A percentile compares a stretch with the other conserved stretches of the same genome.
Evolutionary conservation across 2,113 vertebrate genomes (phyloP).

Genomic region (Tragelaphus scriptus): DNA sequence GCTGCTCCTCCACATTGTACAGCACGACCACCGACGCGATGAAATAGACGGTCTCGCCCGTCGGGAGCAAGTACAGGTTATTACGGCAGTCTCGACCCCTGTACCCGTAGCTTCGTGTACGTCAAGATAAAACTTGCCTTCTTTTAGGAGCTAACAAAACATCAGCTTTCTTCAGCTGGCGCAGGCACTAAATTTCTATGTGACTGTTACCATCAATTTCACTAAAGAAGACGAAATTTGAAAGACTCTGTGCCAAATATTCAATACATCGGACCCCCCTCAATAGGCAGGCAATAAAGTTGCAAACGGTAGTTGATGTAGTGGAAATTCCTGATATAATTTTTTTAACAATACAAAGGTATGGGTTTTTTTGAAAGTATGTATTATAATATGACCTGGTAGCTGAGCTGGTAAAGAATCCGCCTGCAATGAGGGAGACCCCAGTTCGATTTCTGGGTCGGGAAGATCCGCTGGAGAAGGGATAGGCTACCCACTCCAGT

Average conservation of each 20-base stretch:
- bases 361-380: not conserved
- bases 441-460: rapidly evolving
- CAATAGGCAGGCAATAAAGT: rapidly evolving
- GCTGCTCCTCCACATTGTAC: constrained; percentile 95
- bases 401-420: not conserved
- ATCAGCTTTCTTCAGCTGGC: not conserved
- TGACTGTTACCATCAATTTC: rapidly evolving
- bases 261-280: not conserved
- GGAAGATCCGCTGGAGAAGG: not conserved
- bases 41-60: constrained; percentile 98
- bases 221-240: not conserved
- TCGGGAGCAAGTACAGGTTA: constrained; percentile 97
- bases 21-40: constrained; percentile 96
- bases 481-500: not conserved
- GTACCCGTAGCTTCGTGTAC: constrained; percentile 89
- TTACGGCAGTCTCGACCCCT: constrained; percentile 96
- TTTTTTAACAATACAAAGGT: not conserved
- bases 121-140: constrained; percentile 80
- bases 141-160: not conserved
- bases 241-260: rapidly evolving
- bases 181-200: rapidly evolving
- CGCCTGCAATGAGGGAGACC: not conserved
- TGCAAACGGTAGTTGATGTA: not conserved
- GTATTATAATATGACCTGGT: not conserved
- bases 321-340: not conserved